A percentile compares a stretch with the other conserved stretches of the same genome.
phyloP scores from a whole-genome alignment of 2,113 vertebrate species.

The Erythrolamprus reginae region DNA sequence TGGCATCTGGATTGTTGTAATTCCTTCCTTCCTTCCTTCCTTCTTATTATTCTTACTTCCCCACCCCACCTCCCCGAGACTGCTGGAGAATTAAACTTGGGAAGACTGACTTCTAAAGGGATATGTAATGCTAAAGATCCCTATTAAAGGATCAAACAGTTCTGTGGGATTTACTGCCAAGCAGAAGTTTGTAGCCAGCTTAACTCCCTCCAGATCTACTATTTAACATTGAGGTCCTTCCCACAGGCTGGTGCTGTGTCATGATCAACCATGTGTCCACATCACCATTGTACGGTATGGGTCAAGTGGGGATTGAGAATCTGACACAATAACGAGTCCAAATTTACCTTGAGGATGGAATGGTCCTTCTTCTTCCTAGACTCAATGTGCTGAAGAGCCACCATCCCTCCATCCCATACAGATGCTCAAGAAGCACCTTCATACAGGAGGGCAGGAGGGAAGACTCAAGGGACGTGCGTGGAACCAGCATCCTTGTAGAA shows the following conservation, averaged over 20 bases:
- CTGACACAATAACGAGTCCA: neutral
- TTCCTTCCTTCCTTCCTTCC: neutral
- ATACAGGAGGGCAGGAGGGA: neutral
- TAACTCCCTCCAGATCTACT: neutral
- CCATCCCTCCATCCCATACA: neutral
- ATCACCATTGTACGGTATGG: neutral
- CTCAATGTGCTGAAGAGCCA: neutral
- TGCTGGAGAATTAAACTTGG: neutral
- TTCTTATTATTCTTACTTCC: neutral
- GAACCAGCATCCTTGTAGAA: neutral
- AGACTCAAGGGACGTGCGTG: neutral
- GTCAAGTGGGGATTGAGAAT: neutral
- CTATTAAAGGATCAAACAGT: neutral
- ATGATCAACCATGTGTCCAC: neutral
- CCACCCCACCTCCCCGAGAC: neutral
- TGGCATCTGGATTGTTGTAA: neutral
- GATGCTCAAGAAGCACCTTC: neutral
- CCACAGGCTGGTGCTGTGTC: neutral
- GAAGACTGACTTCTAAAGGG: neutral
- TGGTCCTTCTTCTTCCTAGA: neutral
- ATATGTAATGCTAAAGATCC: neutral
- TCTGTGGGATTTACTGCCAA: neutral
- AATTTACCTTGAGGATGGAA: neutral
- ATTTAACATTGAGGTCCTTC: neutral
- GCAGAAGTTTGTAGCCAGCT: no score